A percentile compares a stretch with the other conserved stretches of the same genome.
Evolutionary conservation across 2,888 invertebrate genomes (phyloP).

Genomic region (Netelia virgata): DNA sequence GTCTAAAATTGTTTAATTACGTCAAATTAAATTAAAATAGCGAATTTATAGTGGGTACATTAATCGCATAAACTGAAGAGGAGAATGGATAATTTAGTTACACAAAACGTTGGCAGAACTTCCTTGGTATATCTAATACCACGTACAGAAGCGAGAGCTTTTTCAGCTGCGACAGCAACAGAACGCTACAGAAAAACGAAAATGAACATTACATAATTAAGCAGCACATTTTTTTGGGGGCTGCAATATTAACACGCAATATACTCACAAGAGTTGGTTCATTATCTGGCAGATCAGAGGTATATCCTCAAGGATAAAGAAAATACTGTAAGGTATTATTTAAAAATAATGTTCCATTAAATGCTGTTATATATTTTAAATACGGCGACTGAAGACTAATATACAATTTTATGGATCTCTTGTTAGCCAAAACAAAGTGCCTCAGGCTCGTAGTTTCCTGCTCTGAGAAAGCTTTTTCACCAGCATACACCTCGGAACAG

Average conservation of each 20-base stretch:
- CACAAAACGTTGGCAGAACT: constrained; percentile 85
- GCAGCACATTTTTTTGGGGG: not conserved
- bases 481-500: constrained; percentile 88
- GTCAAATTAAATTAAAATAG: not conserved
- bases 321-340: constrained; percentile 84
- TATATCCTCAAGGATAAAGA: constrained; percentile 90
- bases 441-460: constrained; percentile 88
- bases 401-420: constrained; percentile 87
- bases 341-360: not conserved
- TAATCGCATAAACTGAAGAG: not conserved
- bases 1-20: constrained; percentile 79
- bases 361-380: not conserved
- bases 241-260: constrained; percentile 1
- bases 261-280: constrained; percentile 83
- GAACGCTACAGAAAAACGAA: constrained; percentile 64
- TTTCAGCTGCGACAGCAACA: constrained; percentile 73
- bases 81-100: constrained; percentile 69
- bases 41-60: not conserved
- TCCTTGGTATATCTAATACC: constrained; percentile 82
- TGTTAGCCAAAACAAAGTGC: constrained; percentile 86
- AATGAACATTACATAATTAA: not conserved
- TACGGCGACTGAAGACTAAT: constrained; percentile 87
- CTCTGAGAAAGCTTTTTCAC: constrained; percentile 88
- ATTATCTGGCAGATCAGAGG: constrained; percentile 85
- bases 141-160: constrained; percentile 70